Base-by-base conservation (phyloP, 35 echinoderm and acorn worm genomes). In the Ophioderma brevispina region DNA sequence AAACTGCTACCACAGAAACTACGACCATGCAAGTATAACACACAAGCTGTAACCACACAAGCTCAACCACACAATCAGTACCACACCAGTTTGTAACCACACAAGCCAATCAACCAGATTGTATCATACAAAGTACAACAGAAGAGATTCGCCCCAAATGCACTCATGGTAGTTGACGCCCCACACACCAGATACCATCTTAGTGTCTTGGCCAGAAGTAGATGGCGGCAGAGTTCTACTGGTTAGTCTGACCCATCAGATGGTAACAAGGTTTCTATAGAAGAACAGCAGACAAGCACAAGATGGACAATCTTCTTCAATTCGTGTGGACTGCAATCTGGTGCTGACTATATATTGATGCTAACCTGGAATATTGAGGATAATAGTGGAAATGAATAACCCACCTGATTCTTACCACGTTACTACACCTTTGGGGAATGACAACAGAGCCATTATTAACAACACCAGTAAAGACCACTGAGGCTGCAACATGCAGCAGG, bases 1-100 rank as follows among this genome's bases (percentile, higher is more conserved):
- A 8, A 8, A 25, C 5, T 82, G 38, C 42, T 23, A 82, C 81
- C 1, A 30, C 81, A 52, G 10, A 70, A 25, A 25, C 17, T 70
- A 25, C 23, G n/a, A 70, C 59, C 23, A 13, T 25, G 4, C 59
- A 70, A 25, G 59, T 70, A 42, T 31, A 55, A 32, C 31, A n/a
- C 81, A 30, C 35, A 33, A 84, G 32, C 31, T 82, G 38, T 82
- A 41, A 82, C 81, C 1, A 55, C 81, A 52, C 59, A 70, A 70
- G 59, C 10, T 70, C 10, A 8, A 70, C 59, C 59, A 70, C 59
- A 25, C 59, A 70, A 25, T 8, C 1, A 15, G 81, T 31, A 33
- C 23, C 80, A 39, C 25, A 13, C 19, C 1, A 42, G 10, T 11
- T 38, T 41, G 38, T 38, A 40, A 46, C 80, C 42, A 36, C 6